Conservation (phyloP, 2,888 invertebrate genomes). For the Epinotia nisella region DNA sequence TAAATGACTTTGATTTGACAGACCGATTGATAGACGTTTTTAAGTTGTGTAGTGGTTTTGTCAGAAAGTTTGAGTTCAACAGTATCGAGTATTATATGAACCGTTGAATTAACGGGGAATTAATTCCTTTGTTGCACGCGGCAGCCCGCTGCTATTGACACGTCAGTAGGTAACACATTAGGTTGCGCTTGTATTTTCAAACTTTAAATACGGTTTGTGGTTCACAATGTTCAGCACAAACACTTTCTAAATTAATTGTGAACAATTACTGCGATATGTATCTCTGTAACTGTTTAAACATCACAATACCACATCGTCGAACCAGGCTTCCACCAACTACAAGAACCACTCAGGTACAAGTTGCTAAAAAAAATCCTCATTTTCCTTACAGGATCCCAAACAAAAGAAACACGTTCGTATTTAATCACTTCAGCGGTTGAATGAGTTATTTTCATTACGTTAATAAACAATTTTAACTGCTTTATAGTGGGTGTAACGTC, state of each 20-base stretch:
- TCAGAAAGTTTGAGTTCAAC: slow-evolving; percentile 48
- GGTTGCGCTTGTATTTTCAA: slow-evolving; percentile 41
- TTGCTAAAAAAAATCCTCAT: neutral
- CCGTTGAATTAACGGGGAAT: slow-evolving; percentile 56
- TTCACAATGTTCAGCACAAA: neutral
- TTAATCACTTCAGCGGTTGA: slow-evolving; percentile 44
- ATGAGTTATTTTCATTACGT: slow-evolving; percentile 52
- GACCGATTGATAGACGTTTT: neutral
- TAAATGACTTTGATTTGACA: too few relatives aligned
- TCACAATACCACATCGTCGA: neutral
- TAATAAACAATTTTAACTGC: slow-evolving; percentile 67
- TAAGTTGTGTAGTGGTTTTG: slow-evolving; percentile 5
- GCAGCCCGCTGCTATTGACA: slow-evolving; percentile 53
- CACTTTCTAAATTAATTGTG: neutral
- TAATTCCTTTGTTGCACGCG: slow-evolving; percentile 53
- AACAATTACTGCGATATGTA: neutral
- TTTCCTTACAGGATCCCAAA: slow-evolving; percentile 9
- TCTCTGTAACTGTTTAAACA: neutral
- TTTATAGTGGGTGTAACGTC: slow-evolving; percentile 60
- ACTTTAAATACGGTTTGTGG: neutral
- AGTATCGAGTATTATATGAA: slow-evolving; percentile 53
- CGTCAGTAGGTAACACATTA: slow-evolving; percentile 52
- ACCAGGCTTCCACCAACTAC: neutral
- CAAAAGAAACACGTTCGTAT: slow-evolving; percentile 24
- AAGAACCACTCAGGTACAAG: neutral